Base-by-base conservation (phyloP, 2,797 vertebrate genomes). In the Pelochelys cantorii region DNA sequence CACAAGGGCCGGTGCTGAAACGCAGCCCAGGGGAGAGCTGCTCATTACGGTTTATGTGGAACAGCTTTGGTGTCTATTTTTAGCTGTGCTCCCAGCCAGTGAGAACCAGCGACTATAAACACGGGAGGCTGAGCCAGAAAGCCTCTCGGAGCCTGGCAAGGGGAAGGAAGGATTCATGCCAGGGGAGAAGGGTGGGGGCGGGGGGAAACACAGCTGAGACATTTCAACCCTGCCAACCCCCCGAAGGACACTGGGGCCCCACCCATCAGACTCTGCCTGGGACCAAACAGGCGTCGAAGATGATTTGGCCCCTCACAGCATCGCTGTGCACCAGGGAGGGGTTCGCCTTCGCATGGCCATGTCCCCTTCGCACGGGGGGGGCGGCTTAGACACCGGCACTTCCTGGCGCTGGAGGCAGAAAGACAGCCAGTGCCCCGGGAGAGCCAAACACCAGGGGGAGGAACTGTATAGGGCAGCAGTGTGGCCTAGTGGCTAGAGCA, bases 311-410 rank as follows among this genome's bases (percentile, higher is more conserved):
- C 22, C 20, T 25, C 42, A 25, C 22, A 5, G 71, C 23, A 12
- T 25, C 23, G 1, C 11, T 2, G 6, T 23, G 42, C 74, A 71
- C 20, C 71, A 27, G 71, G 71, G 11, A 12, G 23, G 37, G 2
- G 23, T 12, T 42, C 23, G 37, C 23, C 1, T 31, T n/a, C 31
- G 15, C 62, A 5, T 6, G 5, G 42, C 42, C 42, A 6, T 6
- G 5, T 42, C 42, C 42, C 23, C 20, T 68, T 68, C 65, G 4
- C 65, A 22, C n/a, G n/a, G 65, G 4, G 20, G 22, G 25, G 37
- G 23, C 13, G 14, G 37, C 6, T 2, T 29, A 29, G 4, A 27
- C 7, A 27, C 4, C 25, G 7, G 42, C 1, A 3, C 14, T 77
- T 15, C 22, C 42, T 48, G 42, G 74, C 25, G 5, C 11, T 27